Percentiles rank a stretch among this genome's conserved stretches.
These are phyloP conservation scores for Aplodontia rufa DNA, from an alignment of 2,113 vertebrate genomes.

Conservation along the genomic window DNA sequence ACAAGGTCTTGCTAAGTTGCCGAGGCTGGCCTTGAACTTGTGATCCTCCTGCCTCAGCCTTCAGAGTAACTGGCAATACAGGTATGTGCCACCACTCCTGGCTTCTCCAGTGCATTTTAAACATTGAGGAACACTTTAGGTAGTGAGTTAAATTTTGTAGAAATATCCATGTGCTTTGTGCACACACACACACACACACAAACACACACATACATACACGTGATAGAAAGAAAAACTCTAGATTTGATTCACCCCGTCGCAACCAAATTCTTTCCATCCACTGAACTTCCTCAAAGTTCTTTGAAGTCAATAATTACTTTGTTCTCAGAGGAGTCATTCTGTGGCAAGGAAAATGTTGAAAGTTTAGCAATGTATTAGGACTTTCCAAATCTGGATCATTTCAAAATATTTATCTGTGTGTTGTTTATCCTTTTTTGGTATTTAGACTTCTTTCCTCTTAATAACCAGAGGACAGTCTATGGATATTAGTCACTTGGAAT, in stretches of 20 bases:
- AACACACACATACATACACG: neutral
- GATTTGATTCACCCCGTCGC: conserved; percentile 64
- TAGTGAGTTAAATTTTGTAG: conserved; percentile 4
- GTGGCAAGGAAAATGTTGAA: conserved; percentile 73
- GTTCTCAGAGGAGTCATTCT: conserved; percentile 75
- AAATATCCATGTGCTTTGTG: neutral
- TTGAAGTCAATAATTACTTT: conserved; percentile 77
- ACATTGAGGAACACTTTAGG: conserved; percentile 22
- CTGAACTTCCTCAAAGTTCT: conserved; percentile 73
- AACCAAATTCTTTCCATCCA: conserved; percentile 75
- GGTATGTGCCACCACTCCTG: too few relatives aligned
- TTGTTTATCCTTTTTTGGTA: conserved; percentile 62
- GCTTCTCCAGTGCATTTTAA: neutral
- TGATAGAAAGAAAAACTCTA: conserved; percentile 53
- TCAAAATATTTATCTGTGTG: conserved; percentile 76
- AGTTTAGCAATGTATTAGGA: conserved; percentile 68
- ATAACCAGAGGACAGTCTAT: conserved; percentile 57
- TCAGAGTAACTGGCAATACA: neutral
- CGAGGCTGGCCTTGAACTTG: neutral
- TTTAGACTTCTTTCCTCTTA: conserved; percentile 73
- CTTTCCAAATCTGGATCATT: conserved; percentile 71
- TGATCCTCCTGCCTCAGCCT: neutral
- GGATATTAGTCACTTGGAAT: conserved; percentile 54
- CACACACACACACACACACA: neutral
- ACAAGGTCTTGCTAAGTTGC: neutral